Percentiles rank a stretch among this genome's conserved stretches.
Conservation (phyloP, 2,113 vertebrate species). For the Prinia subflava region DNA sequence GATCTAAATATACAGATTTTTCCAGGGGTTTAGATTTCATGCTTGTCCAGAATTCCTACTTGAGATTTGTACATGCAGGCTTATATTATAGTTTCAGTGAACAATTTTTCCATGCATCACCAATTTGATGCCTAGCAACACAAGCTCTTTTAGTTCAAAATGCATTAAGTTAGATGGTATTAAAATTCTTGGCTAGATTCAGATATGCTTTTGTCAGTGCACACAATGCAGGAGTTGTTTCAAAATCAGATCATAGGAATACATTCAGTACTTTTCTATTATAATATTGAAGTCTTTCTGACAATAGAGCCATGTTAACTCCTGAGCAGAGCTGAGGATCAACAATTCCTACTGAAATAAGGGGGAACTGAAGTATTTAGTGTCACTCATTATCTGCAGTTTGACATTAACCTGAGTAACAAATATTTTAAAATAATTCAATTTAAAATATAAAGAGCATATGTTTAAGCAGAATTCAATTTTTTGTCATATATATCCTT, state of each 20-base stretch:
- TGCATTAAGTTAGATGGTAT: slow-evolving; percentile 42
- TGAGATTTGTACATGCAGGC: slow-evolving; percentile 6
- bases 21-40: background rate
- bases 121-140: slow-evolving; percentile 66
- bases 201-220: slow-evolving; percentile 43
- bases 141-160: slow-evolving; percentile 60
- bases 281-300: slow-evolving; percentile 20
- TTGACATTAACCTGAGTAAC: background rate
- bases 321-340: background rate
- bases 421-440: background rate
- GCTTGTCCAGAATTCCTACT: background rate
- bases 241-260: slow-evolving; percentile 41
- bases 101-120: slow-evolving; percentile 49
- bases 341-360: background rate
- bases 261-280: slow-evolving; percentile 29
- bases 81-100: slow-evolving; percentile 35
- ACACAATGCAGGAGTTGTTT: slow-evolving; percentile 45
- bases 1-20: background rate
- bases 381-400: background rate
- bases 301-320: background rate
- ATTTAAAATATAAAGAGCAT: background rate
- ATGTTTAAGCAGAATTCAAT: background rate
- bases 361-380: background rate
- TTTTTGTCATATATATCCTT: background rate
- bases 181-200: slow-evolving; percentile 54